Base-by-base conservation (phyloP, 1,140 invertebrate genomes). In the Danaus plexippus region DNA sequence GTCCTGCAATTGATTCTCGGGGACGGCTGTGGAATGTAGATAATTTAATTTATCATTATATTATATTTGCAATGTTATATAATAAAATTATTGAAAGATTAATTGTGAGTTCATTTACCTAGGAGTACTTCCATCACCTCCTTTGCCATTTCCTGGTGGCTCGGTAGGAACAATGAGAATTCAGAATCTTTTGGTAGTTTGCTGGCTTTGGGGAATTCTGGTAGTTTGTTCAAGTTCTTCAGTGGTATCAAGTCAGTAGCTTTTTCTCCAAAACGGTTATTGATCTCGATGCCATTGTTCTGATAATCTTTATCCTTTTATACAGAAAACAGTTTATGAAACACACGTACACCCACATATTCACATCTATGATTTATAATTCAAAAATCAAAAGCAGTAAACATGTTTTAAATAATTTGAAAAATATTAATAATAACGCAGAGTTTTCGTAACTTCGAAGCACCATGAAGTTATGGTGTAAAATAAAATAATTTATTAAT, bases 161-260 rank as follows among this genome's bases (percentile, higher is more conserved):
- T 69, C 0, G 88, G 87, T 44, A 90, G 82, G 61, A 92, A 90
- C 9, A 90, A 73, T 0, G 90, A 91, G 69, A 92, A 92, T 48
- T 89, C 77, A 0, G 80, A 67, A 56, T 87, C 77, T 6, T 67
- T 61, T 1, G 75, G 79, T 13, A 90, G 63, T 43, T 80, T 52
- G 22, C 64, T 64, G 1, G 88, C 80, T 9, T 75, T 59, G 0
- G 57, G 53, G 41, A 90, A 73, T 44, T 87, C 59, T 0, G 88
- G 89, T 2, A 71, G 11, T 9, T 71, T 55, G 1, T 42, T 60
- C 18, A 88, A 69, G 1, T 80, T 55, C 12, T 79, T 74, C 11
- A 89, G 68, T 1, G 73, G 69, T 48, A 90, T 88, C 9, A 58
- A 74, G n/a, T 32, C 22, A 32, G 47, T 15, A 9, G 72, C 74